phyloP scores from a whole-genome alignment of 2,113 vertebrate species.

The Perca schrenkii region DNA sequence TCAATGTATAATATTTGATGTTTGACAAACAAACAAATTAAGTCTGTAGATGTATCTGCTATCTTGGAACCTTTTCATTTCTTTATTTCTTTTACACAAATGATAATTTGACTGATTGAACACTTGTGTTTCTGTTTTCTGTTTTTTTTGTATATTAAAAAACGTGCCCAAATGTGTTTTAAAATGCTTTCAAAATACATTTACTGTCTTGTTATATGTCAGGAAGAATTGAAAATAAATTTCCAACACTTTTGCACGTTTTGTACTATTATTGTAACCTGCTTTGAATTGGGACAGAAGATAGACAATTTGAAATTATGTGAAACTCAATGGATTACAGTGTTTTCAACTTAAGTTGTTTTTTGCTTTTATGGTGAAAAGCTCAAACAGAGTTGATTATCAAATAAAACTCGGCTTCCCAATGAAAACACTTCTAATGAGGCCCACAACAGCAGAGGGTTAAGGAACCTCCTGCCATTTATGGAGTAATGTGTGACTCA shows the following conservation, averaged over 20 bases:
- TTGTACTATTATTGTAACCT: not conserved
- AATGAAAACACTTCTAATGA: conserved; percentile 20
- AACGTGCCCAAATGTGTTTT: not conserved
- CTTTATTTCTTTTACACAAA: not conserved
- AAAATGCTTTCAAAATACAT: not conserved
- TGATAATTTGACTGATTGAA: not conserved
- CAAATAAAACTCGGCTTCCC: not conserved
- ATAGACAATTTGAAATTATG: not conserved
- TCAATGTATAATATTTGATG: no score
- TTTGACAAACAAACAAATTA: no score
- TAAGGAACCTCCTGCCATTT: conserved; percentile 53
- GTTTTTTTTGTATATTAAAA: not conserved
- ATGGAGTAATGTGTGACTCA: conserved; percentile 61
- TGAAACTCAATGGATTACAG: not conserved
- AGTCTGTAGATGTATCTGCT: no score
- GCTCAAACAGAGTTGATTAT: conserved; percentile 5
- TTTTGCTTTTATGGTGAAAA: not conserved
- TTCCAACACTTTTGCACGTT: not conserved
- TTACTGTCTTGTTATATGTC: not conserved
- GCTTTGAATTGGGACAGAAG: not conserved
- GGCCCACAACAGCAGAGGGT: conserved; percentile 29
- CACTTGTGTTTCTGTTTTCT: not conserved
- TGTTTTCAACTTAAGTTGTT: not conserved
- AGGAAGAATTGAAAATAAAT: not conserved
- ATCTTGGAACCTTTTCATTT: not conserved